Evolutionary conservation across 2,113 vertebrate genomes (phyloP).

Genomic region (Dasyurus viverrinus): DNA sequence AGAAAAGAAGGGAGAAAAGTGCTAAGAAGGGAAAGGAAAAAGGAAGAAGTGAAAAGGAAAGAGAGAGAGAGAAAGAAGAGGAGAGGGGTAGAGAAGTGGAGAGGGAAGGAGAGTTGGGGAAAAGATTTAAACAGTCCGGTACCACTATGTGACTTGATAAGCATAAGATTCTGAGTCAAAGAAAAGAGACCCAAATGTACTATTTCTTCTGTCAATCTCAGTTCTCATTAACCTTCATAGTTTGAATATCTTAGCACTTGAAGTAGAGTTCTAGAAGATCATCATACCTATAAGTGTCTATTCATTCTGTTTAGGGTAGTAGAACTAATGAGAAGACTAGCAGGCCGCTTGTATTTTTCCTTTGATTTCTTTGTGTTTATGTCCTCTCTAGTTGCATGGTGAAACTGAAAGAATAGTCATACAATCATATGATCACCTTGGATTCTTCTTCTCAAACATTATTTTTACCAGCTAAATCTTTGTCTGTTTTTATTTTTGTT

Average conservation of each 20-base stretch:
- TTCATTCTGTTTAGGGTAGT: neutral
- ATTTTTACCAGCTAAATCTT: neutral
- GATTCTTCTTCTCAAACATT: neutral
- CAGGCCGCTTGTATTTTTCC: neutral
- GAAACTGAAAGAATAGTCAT: neutral
- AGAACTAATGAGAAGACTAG: neutral
- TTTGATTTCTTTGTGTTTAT: neutral
- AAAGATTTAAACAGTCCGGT: neutral
- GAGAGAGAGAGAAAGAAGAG: too few species aligned
- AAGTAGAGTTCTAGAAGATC: neutral
- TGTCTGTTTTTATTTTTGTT: neutral
- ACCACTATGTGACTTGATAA: neutral
- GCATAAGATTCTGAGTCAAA: neutral
- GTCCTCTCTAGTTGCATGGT: neutral
- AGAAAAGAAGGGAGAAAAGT: neutral
- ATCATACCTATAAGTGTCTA: neutral
- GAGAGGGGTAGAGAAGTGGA: neutral
- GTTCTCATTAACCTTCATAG: neutral
- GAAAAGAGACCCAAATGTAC: neutral
- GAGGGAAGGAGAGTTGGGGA: neutral
- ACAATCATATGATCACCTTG: neutral
- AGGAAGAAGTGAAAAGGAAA: neutral
- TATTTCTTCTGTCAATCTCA: neutral
- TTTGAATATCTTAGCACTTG: neutral
- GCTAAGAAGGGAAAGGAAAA: too few species aligned